phyloP scores from a whole-genome alignment of 1,140 invertebrate genomes.

The Platorchestia sp. region DNA sequence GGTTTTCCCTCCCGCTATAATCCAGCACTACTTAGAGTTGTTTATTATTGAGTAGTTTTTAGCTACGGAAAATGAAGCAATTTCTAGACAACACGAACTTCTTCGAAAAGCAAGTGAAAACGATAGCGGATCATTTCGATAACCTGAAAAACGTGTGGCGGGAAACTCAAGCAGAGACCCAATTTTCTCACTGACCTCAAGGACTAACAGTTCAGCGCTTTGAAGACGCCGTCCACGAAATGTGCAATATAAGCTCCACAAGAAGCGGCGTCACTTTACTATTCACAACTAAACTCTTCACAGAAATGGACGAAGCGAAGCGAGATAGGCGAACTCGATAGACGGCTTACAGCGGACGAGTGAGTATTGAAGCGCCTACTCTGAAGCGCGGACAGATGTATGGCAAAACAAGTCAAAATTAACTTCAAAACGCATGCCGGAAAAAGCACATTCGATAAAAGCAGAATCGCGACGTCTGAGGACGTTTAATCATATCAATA shows the following conservation, averaged over 20 bases:
- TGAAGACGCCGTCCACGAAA: not conserved
- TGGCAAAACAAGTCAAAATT: not conserved
- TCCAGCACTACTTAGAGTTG: not conserved
- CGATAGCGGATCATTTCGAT: too few species aligned
- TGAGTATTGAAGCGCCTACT: slow-evolving; percentile 6
- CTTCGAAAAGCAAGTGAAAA: not conserved
- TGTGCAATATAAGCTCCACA: not conserved
- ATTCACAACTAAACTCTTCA: slow-evolving; percentile 12
- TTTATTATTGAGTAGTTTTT: not conserved
- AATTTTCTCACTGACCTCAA: not conserved
- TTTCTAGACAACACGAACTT: not conserved
- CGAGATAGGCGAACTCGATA: not conserved
- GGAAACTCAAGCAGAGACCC: not conserved
- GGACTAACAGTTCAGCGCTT: not conserved
- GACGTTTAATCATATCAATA: not conserved
- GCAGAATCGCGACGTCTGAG: not conserved
- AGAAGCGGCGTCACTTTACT: not conserved
- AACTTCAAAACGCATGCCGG: not conserved
- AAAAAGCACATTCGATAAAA: not conserved
- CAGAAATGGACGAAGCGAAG: slow-evolving; percentile 30
- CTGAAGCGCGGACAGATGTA: not conserved
- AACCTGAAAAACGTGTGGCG: not conserved
- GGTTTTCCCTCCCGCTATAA: too few species aligned
- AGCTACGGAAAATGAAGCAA: not conserved
- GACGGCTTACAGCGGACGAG: not conserved